These are phyloP conservation scores for Bradysia coprophila DNA, from an alignment of 1,140 invertebrate species.

Conservation along the genomic window DNA sequence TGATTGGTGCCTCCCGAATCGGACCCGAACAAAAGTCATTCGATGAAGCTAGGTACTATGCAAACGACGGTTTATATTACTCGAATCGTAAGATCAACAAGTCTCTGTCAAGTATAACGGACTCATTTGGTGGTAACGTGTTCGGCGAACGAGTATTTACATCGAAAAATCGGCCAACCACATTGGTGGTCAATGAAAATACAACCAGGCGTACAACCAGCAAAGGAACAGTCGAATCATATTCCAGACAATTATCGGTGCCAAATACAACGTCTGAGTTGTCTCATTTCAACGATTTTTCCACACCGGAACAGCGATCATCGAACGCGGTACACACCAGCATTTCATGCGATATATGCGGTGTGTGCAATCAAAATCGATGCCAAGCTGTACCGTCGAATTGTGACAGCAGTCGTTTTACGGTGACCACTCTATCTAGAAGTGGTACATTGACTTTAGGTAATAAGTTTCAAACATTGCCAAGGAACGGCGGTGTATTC, in stretches of 20 bases:
- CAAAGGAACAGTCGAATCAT: neutral
- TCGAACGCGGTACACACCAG: neutral
- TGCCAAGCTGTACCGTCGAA: neutral
- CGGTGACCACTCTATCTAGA: neutral
- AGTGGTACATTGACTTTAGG: slow-evolving; percentile 2
- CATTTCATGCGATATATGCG: slow-evolving; percentile 6
- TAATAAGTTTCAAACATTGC: slow-evolving; percentile 10
- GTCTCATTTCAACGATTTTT: neutral
- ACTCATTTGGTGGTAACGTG: neutral
- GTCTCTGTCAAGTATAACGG: slow-evolving; percentile 2
- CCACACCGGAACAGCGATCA: neutral
- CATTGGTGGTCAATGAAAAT: neutral
- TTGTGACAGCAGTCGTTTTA: neutral
- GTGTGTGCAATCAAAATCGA: slow-evolving; percentile 3
- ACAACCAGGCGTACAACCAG: neutral
- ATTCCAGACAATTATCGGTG: slow-evolving; percentile 2
- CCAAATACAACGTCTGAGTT: neutral
- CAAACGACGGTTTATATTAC: neutral
- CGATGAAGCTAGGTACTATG: neutral
- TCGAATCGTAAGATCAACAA: slow-evolving; percentile 1
- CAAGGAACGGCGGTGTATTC: slow-evolving; percentile 15
- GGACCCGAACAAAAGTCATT: neutral
- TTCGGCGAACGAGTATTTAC: neutral
- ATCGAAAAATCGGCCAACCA: neutral
- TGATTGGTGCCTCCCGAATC: neutral